These are phyloP conservation scores for Eumeta japonica DNA, from an alignment of 1,140 invertebrate species.

Conservation along the genomic window DNA sequence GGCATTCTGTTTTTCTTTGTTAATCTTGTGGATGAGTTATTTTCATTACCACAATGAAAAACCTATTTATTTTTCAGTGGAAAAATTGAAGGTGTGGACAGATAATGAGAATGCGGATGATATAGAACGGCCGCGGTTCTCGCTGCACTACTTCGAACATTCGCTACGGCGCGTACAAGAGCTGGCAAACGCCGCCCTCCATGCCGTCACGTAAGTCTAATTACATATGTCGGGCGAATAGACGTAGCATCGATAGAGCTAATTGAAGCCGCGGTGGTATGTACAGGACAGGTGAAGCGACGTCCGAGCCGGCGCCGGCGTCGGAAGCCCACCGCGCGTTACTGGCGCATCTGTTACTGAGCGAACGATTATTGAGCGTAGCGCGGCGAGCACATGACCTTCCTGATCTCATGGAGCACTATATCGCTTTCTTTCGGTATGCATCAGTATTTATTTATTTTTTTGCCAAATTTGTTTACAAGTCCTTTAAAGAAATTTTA, in stretches of 20 bases:
- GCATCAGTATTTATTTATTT: too few species aligned
- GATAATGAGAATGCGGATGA: slow-evolving; percentile 3
- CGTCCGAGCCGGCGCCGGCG: slow-evolving; percentile 16
- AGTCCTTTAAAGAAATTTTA: too few species aligned
- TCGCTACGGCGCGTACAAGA: slow-evolving; percentile 13
- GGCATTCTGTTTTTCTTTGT: too few species aligned
- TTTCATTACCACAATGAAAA: neutral
- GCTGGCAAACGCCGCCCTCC: slow-evolving; percentile 14
- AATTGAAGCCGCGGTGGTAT: too few species aligned
- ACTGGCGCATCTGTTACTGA: slow-evolving; percentile 20
- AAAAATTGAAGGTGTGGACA: slow-evolving; percentile 14
- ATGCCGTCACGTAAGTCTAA: slow-evolving; percentile 13
- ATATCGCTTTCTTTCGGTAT: slow-evolving; percentile 12
- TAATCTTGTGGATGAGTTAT: neutral
- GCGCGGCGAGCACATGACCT: slow-evolving; percentile 10
- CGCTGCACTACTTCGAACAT: slow-evolving; percentile 10
- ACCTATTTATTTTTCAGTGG: slow-evolving; percentile 10
- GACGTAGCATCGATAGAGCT: too few species aligned
- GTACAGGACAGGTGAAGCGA: slow-evolving; percentile 19
- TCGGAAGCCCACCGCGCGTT: slow-evolving; percentile 16
- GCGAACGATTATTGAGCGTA: slow-evolving; percentile 5
- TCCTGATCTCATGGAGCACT: slow-evolving; percentile 18
- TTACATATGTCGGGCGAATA: too few species aligned
- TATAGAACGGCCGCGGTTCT: slow-evolving; percentile 8
- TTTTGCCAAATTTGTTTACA: too few species aligned